Base-by-base conservation (phyloP, 2,113 vertebrate genomes). In the Tenebrosternarchus preto region DNA sequence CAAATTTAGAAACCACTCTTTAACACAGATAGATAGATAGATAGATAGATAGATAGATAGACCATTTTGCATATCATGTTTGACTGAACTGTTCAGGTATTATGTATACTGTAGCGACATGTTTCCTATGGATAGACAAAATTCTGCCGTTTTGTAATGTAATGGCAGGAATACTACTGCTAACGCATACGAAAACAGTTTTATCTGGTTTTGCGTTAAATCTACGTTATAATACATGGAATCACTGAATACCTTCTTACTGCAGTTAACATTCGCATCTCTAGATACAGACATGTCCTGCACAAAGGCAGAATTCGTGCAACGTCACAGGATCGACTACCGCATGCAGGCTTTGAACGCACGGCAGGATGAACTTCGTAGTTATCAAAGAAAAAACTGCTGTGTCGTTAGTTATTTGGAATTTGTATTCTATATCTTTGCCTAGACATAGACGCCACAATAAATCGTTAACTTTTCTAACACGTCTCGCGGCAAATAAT, bases 1-100 rank as follows among this genome's bases (percentile, higher is more conserved):
- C 46, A 46, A 24, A 24, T 71, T 17, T 50, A 71, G 24, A 71
- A 71, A 53, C 7, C 75, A 84, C 64, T 85, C 77, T 76, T 76
- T n/a, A n/a, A 76, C 20, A 87, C 83, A 83, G 81, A 87, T 57
- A 5, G 1, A 17, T 12, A 12, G 43, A 50, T 50, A 50, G 15
- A 50, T 2, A 50, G 43, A 12, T 50, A 50, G 43, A 50, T 1
- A 50, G 43, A 50, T 11, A 46, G 43, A 50, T 9, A 15, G 43
- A 50, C 43, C 5, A 9, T 22, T 67, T 25, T 76, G n/a, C 17
- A 76, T 60, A 43, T 6, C 36, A 6, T 33, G 33, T 2, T 67
- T 33, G 20, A 19, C 20, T 39, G 8, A 31, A 20, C 72, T 60
- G 22, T 9, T 6, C 25, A 36, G 43, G 20, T 60, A 53, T 11